Evolutionary conservation across 1,140 invertebrate species (phyloP), one percentile per base, ranked within the genome.

Genomic region (Ceratina japonica): DNA sequence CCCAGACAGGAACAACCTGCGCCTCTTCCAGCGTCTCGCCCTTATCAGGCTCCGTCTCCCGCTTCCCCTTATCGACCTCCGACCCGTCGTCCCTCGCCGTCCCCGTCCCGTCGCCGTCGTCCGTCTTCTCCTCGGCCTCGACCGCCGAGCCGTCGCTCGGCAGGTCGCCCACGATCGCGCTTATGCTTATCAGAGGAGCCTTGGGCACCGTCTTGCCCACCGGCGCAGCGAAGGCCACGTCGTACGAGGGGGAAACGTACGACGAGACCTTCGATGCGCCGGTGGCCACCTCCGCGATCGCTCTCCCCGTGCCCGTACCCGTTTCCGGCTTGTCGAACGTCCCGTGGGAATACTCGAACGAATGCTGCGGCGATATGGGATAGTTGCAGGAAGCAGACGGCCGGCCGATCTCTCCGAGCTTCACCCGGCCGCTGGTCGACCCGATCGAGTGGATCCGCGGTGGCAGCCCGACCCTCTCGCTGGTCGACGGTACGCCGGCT

Each of bases 121-220:
- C 64, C 18, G 44, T 27, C 3, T 73, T 56, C 20, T 62, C 75
- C 75, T 59, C 68, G 51, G 22, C 69, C 65, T 73, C 75, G n/a
- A 71, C 61, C 16, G 70, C 61, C 0, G 81, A 63, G 44, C 54
- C 65, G 22, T 92, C 92, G 10, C 90, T 91, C 22, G 92, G 89
- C 44, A 94, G 86, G 63, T 95, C 95, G 71, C 95, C 95, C 15
- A 94, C 93, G 51, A 94, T 95, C 3, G 95, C 95, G 90, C 94
- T 95, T 44, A 96, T 95, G 90, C 95, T 95, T 82, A 96, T 96
- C 51, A 95, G 92, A n/a, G 95, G 95, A 8, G 95, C 93, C 64
- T 93, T 93, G 12, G 91, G 37, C 37, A 44, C 37, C 37, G 37
- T 44, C 37, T 44, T 44, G 37, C 37, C 37, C 37, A 44, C 37